Evolutionary conservation across 1,140 invertebrate species (phyloP).

Genomic region (Bombus sibiricus): DNA sequence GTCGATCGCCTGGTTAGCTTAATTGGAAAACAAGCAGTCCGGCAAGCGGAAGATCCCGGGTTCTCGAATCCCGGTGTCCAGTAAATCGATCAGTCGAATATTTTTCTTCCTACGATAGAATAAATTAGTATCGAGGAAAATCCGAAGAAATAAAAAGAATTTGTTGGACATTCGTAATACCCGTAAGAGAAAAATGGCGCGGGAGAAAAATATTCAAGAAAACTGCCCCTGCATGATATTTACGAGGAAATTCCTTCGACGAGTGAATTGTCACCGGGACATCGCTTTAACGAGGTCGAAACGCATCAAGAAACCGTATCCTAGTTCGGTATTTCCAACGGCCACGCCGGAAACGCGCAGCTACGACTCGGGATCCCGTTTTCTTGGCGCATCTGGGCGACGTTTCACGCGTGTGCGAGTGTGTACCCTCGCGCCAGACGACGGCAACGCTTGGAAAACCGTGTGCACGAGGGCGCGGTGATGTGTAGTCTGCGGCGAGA

Average conservation of each 20-base stretch:
- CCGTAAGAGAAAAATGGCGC: not conserved
- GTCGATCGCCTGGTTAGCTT: too few species aligned
- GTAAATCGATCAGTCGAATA: not conserved
- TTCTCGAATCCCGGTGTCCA: too few species aligned
- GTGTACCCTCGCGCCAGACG: not conserved
- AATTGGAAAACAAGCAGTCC: too few species aligned
- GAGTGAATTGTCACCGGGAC: not conserved
- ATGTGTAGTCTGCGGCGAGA: not conserved
- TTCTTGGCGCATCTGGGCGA: conserved; percentile 41
- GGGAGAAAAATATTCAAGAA: not conserved
- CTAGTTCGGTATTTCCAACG: not conserved
- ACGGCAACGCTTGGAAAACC: not conserved
- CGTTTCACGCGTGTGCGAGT: not conserved
- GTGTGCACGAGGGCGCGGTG: not conserved
- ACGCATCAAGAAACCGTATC: not conserved
- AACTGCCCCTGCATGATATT: not conserved
- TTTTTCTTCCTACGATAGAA: not conserved
- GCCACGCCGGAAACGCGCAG: not conserved
- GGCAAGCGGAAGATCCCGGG: too few species aligned
- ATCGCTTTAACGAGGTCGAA: conserved; percentile 2
- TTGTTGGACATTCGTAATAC: not conserved
- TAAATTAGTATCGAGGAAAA: too few species aligned
- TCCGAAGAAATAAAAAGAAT: not conserved
- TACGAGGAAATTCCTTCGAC: not conserved
- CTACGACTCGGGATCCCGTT: not conserved